Conservation (phyloP, 2,113 vertebrate genomes). For the Oncorhynchus masou region DNA sequence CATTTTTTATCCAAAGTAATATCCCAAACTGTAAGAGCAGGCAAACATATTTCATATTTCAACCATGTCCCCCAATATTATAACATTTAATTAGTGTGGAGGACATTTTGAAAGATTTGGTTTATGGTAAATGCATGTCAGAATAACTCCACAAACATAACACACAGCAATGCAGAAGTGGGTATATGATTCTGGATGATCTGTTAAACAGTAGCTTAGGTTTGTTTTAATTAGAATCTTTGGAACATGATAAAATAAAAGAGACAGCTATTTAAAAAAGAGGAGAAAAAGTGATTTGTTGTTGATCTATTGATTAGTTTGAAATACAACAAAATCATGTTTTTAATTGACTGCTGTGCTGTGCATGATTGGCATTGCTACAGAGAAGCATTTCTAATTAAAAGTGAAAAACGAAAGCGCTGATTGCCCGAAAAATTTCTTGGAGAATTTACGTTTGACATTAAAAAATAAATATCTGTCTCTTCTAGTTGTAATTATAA, state of each 20-base stretch:
- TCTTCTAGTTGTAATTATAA: constrained; percentile 1
- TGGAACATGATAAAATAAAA: constrained; percentile 19
- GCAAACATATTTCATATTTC: constrained; percentile 42
- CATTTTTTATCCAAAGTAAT: too few relatives aligned
- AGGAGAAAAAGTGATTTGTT: constrained; percentile 23
- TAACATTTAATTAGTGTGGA: too few relatives aligned
- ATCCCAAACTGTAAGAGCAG: constrained; percentile 43
- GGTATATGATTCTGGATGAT: constrained; percentile 22
- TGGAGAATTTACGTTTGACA: neutral
- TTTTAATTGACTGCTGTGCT: neutral
- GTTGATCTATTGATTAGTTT: constrained; percentile 35
- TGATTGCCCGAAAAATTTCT: neutral
- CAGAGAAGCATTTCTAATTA: neutral
- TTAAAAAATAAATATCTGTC: constrained; percentile 10
- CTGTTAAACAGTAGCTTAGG: constrained; percentile 10
- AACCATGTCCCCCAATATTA: too few relatives aligned
- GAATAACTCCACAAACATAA: constrained; percentile 38
- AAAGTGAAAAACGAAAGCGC: neutral
- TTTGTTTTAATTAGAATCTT: constrained; percentile 13
- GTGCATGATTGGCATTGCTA: neutral
- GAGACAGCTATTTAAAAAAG: constrained; percentile 46
- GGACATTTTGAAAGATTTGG: constrained; percentile 36
- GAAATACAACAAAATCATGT: constrained; percentile 22
- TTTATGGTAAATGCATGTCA: constrained; percentile 53
- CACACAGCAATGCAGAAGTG: constrained; percentile 41